Evolutionary conservation across 1,140 invertebrate species (phyloP).

Genomic region (Magallana gigas): DNA sequence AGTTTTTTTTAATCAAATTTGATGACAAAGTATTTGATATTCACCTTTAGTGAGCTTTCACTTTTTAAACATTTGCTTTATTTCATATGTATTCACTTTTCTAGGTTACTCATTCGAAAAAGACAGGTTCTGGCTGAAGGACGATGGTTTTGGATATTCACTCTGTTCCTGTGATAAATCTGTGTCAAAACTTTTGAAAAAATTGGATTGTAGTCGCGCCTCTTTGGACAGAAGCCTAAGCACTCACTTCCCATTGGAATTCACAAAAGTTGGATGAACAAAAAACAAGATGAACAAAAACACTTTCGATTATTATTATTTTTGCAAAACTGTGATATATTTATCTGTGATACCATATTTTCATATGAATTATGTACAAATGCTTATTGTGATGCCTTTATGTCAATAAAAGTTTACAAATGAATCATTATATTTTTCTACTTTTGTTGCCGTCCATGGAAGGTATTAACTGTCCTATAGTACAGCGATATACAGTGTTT

Average conservation of each 20-base stretch:
- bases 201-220: neutral
- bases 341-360: neutral
- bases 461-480: too few species aligned
- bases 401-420: neutral
- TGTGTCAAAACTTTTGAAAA: conserved; percentile 20
- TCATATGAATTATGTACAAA: neutral
- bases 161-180: conserved; percentile 28
- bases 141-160: conserved; percentile 13
- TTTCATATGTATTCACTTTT: neutral
- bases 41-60: neutral
- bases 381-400: neutral
- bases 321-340: neutral
- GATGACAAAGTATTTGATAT: neutral
- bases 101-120: conserved; percentile 35
- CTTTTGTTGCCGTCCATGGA: too few species aligned
- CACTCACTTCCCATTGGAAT: neutral
- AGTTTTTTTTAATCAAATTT: too few species aligned
- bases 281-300: neutral
- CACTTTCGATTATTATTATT: neutral
- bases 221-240: neutral
- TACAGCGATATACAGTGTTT: too few species aligned
- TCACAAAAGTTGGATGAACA: conserved; percentile 15
- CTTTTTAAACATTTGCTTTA: neutral
- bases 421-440: too few species aligned
- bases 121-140: conserved; percentile 29